Conservation (phyloP, 2,888 invertebrate genomes). For the Phyllotreta cruciferae region DNA sequence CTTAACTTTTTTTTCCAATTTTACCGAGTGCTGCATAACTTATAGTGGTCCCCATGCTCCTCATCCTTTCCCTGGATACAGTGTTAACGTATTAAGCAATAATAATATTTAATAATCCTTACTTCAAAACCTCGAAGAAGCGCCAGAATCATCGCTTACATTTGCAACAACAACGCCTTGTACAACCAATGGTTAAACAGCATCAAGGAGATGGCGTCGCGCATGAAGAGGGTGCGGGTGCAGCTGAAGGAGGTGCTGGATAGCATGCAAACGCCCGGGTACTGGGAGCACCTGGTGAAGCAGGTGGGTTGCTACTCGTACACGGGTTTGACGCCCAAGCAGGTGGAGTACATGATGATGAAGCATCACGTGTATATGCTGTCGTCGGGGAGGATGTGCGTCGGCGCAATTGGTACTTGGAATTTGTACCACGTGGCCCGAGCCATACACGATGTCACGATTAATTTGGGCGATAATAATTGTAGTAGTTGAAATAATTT, state of each 20-base stretch:
- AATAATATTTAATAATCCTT: too few species aligned
- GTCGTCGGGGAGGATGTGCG: slow-evolving; percentile 90
- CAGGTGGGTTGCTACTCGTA: slow-evolving; percentile 99
- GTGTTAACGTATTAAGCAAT: too few species aligned
- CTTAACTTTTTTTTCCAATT: too few species aligned
- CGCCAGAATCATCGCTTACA: slow-evolving; percentile 83
- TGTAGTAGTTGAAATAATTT: too few species aligned
- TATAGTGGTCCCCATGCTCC: too few species aligned
- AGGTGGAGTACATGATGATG: slow-evolving; percentile 71
- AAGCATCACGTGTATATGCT: slow-evolving; percentile 91
- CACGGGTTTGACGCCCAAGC: slow-evolving; percentile 69
- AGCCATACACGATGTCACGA: slow-evolving; percentile 70
- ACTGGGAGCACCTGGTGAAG: slow-evolving; percentile 91
- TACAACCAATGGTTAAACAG: slow-evolving; percentile 78
- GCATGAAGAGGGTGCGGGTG: slow-evolving; percentile 87
- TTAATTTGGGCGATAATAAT: too few species aligned
- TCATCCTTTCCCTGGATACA: too few species aligned
- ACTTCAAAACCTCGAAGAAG: too few species aligned
- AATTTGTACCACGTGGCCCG: slow-evolving; percentile 92
- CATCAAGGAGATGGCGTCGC: slow-evolving; percentile 60
- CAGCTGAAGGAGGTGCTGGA: slow-evolving; percentile 75
- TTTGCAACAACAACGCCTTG: slow-evolving; percentile 76
- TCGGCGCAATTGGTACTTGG: slow-evolving; percentile 88
- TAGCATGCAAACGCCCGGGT: slow-evolving; percentile 83
- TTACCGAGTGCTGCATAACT: too few species aligned